Base-by-base conservation (phyloP, 30 jellyfish, hydroid and myxozoan genomes). In the Turritopsis dohrnii region DNA sequence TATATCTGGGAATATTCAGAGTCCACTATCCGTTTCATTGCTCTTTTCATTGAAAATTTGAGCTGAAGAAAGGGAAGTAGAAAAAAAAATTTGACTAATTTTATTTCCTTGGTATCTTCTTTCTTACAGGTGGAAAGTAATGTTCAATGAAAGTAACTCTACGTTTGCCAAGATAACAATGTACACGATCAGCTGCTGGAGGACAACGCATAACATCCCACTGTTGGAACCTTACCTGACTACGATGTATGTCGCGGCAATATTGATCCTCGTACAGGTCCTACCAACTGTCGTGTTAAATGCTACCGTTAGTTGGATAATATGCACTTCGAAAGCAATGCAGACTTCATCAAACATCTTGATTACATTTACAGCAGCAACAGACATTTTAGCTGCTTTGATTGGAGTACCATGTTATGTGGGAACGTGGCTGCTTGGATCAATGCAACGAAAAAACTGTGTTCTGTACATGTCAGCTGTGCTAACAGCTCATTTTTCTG, bases 201-300 rank as follows among this genome's bases (percentile, higher is more conserved):
- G 72, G 0, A 77, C 72, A 0, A 26, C 28, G 1, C 72, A 77
- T 20, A 26, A 19, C 5, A 52, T 77, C 8, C 85, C 85, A 16
- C 27, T 77, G 28, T 28, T 28, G 41, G 74, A 30, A 16, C 72
- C 21, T 24, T 25, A 60, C 28, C 22, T 60, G 17, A 28, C 72
- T 21, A 19, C 28, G 24, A 28, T 77, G 16, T 77, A 77, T 52
- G 72, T 29, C 22, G 66, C 72, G 5, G 19, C 72, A 18, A 52
- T 60, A n/a, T 18, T 77, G 66, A 25, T 77, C 9, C 26, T 30
- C 20, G 72, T 66, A 21, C 85, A 29, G 28, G 29, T 77, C 21
- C 71, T 60, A 30, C 85, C 85, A 0, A 77, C 85, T 29, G 85
- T 60, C 30, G 1, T 77, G 21, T 77, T 77, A 1, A 77, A 77